Evolutionary conservation across 2,888 invertebrate genomes (phyloP), one percentile per base, ranked within the genome.

Genomic region (Lasioglossum leucozonium): DNA sequence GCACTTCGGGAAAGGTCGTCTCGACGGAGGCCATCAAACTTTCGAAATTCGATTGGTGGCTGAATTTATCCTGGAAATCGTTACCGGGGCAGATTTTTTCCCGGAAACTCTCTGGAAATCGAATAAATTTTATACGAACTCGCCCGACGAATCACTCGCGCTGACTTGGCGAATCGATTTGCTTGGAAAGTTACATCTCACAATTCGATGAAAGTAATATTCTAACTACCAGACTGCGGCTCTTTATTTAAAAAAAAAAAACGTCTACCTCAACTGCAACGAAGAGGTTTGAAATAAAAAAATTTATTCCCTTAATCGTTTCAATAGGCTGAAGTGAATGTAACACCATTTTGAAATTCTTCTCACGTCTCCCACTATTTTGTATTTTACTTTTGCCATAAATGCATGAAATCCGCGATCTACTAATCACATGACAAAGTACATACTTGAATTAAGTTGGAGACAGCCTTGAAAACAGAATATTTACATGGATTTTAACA

Each of bases 11-110:
- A 71, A 78, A 77, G 44, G 69, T 51, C 55, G 76, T 72, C 74
- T 55, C 71, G 84, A 18, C 75, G 76, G 62, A 76, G 71, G 34
- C 34, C 76, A 34, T 51, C 76, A 71, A 72, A 82, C 79, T 77
- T 58, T 0, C 10, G 73, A 71, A 86, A 86, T 51, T 74, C 74
- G 81, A 85, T 86, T 86, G 67, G 69, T 34, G 42, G 40, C 6
- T 34, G 65, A 77, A 44, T 69, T 69, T 47, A 3, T 44, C n/a
- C 44, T 30, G 65, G 67, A 37, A 80, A 77, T 76, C 55, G 76
- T 76, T 62, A 40, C 26, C 26, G 22, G 11, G n/a, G 13, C 55
- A n/a, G n/a, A 26, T 75, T 58, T 51, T n/a, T 37, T 40, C n/a
- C 4, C 4, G 40, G n/a, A 5, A 40, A 26, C 11, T 40, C 11